A percentile compares a stretch with the other conserved stretches of the same genome.
Evolutionary conservation across 2,113 vertebrate species (phyloP).

Genomic region (Callipepla squamata): DNA sequence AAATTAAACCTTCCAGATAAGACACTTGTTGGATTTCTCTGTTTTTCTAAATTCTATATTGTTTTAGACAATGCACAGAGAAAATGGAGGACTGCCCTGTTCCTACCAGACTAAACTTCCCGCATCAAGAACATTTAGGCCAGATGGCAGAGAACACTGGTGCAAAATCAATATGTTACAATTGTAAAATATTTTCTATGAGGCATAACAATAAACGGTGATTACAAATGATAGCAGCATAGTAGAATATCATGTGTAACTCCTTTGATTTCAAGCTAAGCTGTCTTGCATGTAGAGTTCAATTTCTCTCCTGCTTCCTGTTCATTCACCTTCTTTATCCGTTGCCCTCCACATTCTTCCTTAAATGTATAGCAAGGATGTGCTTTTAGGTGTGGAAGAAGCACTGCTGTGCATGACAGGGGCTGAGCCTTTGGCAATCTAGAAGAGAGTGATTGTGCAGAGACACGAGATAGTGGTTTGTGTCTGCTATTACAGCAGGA

Average conservation of each 20-base stretch:
- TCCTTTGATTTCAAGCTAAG: background rate
- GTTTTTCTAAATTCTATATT: background rate
- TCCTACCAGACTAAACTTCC: background rate
- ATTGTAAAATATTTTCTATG: background rate
- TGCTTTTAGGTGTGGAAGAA: background rate
- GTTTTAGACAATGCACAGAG: background rate
- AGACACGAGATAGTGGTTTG: background rate
- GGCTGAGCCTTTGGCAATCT: background rate
- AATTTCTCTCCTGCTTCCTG: background rate
- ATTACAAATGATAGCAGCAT: background rate
- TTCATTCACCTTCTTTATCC: background rate
- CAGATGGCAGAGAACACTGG: background rate
- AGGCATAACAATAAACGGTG: background rate
- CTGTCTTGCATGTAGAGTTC: background rate
- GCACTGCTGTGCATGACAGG: background rate
- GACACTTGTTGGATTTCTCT: background rate
- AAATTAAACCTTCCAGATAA: background rate
- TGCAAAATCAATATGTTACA: background rate
- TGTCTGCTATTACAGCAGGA: background rate
- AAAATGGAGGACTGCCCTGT: background rate
- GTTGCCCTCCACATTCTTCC: background rate
- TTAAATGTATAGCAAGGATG: rapidly evolving
- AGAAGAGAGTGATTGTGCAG: background rate
- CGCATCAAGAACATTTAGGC: background rate
- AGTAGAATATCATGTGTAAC: no score